These are phyloP conservation scores for Diadema setosum DNA, from an alignment of 35 echinoderm and acorn worm species.

Conservation along the genomic window DNA sequence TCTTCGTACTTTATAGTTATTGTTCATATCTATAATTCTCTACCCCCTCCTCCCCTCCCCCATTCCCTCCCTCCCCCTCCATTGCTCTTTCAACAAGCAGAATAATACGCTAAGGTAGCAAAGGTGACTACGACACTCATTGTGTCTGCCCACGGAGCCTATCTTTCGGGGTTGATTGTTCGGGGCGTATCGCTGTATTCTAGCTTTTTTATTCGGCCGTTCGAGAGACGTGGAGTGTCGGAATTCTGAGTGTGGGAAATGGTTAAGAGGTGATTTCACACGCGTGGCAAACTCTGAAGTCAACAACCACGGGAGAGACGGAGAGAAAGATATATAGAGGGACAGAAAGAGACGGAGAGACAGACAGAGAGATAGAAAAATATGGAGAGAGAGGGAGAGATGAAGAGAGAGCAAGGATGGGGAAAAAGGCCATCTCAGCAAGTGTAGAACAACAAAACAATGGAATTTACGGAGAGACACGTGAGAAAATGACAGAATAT, in stretches of 20 bases:
- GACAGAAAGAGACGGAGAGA: neutral
- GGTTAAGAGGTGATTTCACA: neutral
- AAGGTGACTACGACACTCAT: neutral
- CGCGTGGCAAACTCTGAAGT: neutral
- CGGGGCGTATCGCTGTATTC: neutral
- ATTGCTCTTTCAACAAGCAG: neutral
- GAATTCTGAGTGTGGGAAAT: constrained; percentile 22
- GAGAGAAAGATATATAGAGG: neutral
- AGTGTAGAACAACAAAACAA: neutral
- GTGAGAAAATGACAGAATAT: neutral
- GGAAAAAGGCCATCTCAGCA: neutral
- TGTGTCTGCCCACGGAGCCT: neutral
- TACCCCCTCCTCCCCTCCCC: neutral
- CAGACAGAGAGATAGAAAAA: neutral
- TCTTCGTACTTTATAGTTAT: too few relatives aligned
- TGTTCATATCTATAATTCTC: neutral
- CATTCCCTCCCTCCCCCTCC: neutral
- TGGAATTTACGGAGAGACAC: neutral
- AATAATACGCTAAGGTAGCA: neutral
- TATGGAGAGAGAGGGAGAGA: neutral
- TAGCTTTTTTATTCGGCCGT: neutral
- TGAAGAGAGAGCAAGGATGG: neutral
- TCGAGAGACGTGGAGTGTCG: neutral
- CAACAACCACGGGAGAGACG: neutral
- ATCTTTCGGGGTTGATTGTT: constrained; percentile 3